A percentile compares a stretch with the other conserved stretches of the same genome.
Evolutionary conservation across 2,797 vertebrate genomes (phyloP).

Genomic region (Pantherophis vulpinus): DNA sequence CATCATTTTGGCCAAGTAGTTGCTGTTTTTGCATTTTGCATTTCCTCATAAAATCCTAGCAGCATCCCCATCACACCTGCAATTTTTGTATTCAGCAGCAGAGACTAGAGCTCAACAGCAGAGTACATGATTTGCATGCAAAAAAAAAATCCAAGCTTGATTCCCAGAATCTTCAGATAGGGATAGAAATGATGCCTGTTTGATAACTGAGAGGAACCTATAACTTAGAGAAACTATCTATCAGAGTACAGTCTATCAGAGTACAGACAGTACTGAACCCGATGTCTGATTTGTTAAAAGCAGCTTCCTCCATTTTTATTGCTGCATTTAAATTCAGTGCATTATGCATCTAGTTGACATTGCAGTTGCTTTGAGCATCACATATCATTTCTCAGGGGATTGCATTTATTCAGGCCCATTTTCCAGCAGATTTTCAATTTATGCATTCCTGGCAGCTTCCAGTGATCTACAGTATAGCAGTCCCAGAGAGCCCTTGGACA

Average conservation of each 20-base stretch:
- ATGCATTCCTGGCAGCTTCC: background rate
- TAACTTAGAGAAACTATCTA: background rate
- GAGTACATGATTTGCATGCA: background rate
- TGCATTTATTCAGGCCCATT: background rate
- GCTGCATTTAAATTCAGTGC: background rate
- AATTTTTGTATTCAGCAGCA: background rate
- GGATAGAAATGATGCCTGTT: background rate
- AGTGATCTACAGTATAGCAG: background rate
- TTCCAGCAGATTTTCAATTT: background rate
- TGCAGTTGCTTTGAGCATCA: conserved; percentile 9
- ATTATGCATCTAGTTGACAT: background rate
- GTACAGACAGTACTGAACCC: background rate
- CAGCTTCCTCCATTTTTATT: background rate
- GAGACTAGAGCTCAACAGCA: background rate
- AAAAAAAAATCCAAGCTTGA: background rate
- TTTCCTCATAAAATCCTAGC: background rate
- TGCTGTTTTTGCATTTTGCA: background rate
- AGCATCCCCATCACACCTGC: background rate
- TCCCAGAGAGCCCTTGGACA: conserved; percentile 1
- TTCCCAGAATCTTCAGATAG: background rate
- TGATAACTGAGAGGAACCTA: background rate
- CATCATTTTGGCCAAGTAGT: background rate
- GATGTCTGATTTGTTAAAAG: background rate
- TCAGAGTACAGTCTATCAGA: background rate
- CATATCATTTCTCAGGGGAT: background rate